Base-by-base conservation (phyloP, 2,797 vertebrate genomes). In the Typhlichthys eigenmanni region DNA sequence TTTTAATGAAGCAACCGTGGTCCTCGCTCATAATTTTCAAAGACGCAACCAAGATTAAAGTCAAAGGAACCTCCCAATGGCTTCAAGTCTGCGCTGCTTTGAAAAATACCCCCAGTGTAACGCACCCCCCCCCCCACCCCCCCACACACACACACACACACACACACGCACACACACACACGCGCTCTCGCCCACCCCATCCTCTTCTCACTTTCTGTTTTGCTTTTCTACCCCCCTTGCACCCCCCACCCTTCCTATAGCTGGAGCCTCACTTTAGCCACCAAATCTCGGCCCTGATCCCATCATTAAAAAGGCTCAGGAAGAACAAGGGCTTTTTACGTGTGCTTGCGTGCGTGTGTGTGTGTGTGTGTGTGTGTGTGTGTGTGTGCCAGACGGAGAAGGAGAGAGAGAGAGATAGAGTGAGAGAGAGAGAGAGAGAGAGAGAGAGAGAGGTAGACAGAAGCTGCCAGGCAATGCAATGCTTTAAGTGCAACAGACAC, bases 51-150 rank as follows among this genome's bases (percentile, higher is more conserved):
- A 91, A 94, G 93, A 94, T 94, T 94, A 94, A 94, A 94, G 93
- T 94, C 92, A 93, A 92, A 93, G 91, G 90, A 92, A 91, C 79
- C 91, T 93, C 92, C 93, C 93, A 94, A 93, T 94, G 93, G 93
- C 91, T 92, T 91, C 89, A 83, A 92, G 89, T 91, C 88, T 92
- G 89, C 81, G 51, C 84, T 90, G 89, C 92, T 94, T 94, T 94
- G 93, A 94, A 93, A 93, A 93, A 90, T 90, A 92, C 91, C 91
- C 91, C 91, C 91, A 92, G 91, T 92, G 91, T 92, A 92, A 90
- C 92, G 90, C 91, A 85, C 78, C 45, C 64, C 65, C 74, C 79
- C 73, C 65, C 72, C 55, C 58, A n/a, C n/a, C n/a, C n/a, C n/a
- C n/a, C n/a, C n/a, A n/a, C n/a, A n/a, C n/a, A n/a, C n/a, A n/a